Conservation (phyloP, 2,888 invertebrate species). For the Gastracanthus pulcherrimus region DNA sequence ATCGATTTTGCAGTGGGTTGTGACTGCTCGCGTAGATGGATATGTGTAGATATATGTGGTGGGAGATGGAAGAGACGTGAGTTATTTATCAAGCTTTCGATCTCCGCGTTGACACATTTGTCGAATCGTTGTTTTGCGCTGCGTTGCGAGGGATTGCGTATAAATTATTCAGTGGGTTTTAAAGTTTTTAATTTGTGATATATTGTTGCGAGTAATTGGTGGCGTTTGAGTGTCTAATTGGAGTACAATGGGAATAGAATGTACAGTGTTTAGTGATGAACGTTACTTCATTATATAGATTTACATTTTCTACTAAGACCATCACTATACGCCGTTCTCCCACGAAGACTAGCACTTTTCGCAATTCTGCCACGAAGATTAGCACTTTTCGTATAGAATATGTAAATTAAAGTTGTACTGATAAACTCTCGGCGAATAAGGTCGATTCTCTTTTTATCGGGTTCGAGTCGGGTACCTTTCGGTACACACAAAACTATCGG, state of each 20-base stretch:
- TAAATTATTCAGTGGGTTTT: slow-evolving; percentile 9
- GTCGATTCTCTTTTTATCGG: no score
- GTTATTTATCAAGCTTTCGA: slow-evolving; percentile 50
- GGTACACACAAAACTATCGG: no score
- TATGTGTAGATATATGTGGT: not conserved
- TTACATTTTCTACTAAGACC: no score
- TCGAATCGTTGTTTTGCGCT: slow-evolving; percentile 35
- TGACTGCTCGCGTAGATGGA: not conserved
- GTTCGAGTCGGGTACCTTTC: no score
- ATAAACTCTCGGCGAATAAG: no score
- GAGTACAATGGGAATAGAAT: not conserved
- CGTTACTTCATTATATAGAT: not conserved
- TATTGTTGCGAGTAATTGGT: not conserved
- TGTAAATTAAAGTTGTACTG: no score
- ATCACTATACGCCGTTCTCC: no score
- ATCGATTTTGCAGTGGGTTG: slow-evolving; percentile 4
- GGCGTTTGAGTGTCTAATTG: not conserved
- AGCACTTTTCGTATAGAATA: no score
- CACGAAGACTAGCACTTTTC: no score
- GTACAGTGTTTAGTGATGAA: not conserved
- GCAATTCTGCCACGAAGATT: no score
- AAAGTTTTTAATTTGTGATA: not conserved
- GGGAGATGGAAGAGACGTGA: slow-evolving; percentile 1
- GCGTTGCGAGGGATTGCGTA: not conserved
- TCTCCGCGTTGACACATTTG: slow-evolving; percentile 40